Conservation (phyloP, 2,113 vertebrate genomes). For the Opisthocomus hoazin region DNA sequence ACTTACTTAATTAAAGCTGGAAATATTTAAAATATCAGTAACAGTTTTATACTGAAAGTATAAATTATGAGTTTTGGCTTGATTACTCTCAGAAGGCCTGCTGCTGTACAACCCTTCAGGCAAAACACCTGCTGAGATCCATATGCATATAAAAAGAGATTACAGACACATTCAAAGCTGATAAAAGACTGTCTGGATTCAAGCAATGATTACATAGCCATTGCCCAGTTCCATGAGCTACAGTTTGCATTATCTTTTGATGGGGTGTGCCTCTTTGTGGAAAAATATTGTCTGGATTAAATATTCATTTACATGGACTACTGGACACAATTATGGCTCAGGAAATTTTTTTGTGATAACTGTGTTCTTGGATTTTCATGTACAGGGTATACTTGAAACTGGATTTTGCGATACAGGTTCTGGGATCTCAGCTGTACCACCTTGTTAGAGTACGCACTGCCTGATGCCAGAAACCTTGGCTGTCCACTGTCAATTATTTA, state of each 20-base stretch:
- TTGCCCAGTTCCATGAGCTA: neutral
- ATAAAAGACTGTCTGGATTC: neutral
- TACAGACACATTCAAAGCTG: neutral
- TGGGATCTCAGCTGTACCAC: neutral
- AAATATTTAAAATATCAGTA: neutral
- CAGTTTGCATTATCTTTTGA: neutral
- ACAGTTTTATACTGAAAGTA: neutral
- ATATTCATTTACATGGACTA: neutral
- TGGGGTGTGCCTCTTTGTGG: neutral
- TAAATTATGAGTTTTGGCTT: neutral
- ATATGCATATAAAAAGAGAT: neutral
- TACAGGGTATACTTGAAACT: neutral
- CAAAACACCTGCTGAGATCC: slow-evolving; percentile 6
- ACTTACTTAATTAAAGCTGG: neutral
- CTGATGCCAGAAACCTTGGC: neutral
- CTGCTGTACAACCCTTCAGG: neutral
- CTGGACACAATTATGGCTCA: neutral
- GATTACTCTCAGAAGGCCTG: neutral
- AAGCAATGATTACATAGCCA: neutral
- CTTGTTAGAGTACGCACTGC: neutral
- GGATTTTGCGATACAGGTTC: neutral
- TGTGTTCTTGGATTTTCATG: neutral
- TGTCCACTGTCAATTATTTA: neutral
- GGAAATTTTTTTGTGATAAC: neutral
- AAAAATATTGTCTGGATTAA: neutral